These are phyloP conservation scores for Porphyrio hochstetteri DNA, from an alignment of 2,113 vertebrate genomes.

Conservation along the genomic window DNA sequence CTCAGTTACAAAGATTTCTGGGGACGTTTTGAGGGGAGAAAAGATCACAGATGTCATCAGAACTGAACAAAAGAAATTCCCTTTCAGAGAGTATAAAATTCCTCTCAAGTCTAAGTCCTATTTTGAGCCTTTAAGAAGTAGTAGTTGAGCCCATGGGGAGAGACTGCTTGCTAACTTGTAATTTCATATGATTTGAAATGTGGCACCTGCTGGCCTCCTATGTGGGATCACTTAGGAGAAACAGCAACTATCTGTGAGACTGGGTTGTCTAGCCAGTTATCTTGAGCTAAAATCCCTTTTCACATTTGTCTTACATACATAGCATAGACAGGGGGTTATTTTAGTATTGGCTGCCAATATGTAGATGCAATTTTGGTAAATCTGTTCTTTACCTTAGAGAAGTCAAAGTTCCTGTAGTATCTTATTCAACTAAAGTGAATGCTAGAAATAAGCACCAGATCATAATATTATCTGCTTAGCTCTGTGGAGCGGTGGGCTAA, in stretches of 20 bases:
- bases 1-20: slow-evolving; percentile 17
- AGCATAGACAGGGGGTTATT: background rate
- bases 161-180: slow-evolving; percentile 71
- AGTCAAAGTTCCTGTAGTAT: background rate
- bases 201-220: slow-evolving; percentile 66
- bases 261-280: slow-evolving; percentile 39
- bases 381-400: background rate
- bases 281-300: slow-evolving; percentile 58
- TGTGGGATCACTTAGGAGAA: slow-evolving; percentile 64
- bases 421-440: background rate
- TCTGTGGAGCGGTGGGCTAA: background rate
- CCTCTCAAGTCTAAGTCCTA: slow-evolving; percentile 16
- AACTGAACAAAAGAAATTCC: slow-evolving; percentile 29
- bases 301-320: background rate
- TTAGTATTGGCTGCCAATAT: background rate
- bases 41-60: slow-evolving; percentile 9
- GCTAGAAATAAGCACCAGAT: background rate
- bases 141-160: slow-evolving; percentile 68
- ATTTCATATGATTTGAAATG: slow-evolving; percentile 81
- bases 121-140: slow-evolving; percentile 70
- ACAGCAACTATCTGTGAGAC: slow-evolving; percentile 50
- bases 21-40: background rate
- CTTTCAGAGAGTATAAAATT: slow-evolving; percentile 30
- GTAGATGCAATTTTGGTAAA: slow-evolving; percentile 27
- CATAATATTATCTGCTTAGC: background rate